Base-by-base conservation (phyloP, 2,113 vertebrate genomes). In the Anguilla japonica region DNA sequence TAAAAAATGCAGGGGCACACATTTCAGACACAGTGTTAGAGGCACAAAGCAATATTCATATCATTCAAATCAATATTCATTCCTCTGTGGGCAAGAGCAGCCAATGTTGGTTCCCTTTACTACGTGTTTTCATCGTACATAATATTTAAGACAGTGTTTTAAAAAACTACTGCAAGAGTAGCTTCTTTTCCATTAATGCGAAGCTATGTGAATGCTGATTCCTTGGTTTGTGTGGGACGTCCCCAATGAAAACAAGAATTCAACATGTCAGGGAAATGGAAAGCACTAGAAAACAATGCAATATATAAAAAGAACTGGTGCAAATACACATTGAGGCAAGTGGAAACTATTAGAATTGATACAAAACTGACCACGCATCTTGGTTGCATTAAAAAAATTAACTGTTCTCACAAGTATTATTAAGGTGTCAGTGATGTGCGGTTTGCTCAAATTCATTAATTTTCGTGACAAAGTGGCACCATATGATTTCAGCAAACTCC, bases 21-120 rank as follows among this genome's bases (percentile, higher is more conserved):
- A 79, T 79, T 43, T 41, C 67, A 83, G 22, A 83, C 41, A 22
- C 40, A 71, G 34, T 78, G 39, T 87, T 87, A 87, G 29, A 87
- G 53, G 39, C 34, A 83, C 56, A 85, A 87, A 13, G 39, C 71
- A 75, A 67, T 83, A 67, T 57, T 20, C 71, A 83, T 41, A 56
- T 26, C 34, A 39, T 29, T 87, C 53, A 63, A 29, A 41, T 18
- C n/a, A 79, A 75, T n/a, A n/a, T n/a, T 11, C 15, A 26, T n/a
- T 82, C 11, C 81, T 9, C 46, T 46, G 41, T 6, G 9, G 43
- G 16, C 41, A 41, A 13, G 71, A 75, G n/a, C 41, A 82, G 41
- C 20, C 26, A 46, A 53, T 1, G 14, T 29, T 50, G 15, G 3
- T 82, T 82, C 81, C 81, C 81, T 81, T 82, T 82, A 50, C 26